A percentile compares a stretch with the other conserved stretches of the same genome.
These are phyloP conservation scores for Ctenopoma multispine DNA, from an alignment of 2,797 vertebrate species.

Conservation along the genomic window DNA sequence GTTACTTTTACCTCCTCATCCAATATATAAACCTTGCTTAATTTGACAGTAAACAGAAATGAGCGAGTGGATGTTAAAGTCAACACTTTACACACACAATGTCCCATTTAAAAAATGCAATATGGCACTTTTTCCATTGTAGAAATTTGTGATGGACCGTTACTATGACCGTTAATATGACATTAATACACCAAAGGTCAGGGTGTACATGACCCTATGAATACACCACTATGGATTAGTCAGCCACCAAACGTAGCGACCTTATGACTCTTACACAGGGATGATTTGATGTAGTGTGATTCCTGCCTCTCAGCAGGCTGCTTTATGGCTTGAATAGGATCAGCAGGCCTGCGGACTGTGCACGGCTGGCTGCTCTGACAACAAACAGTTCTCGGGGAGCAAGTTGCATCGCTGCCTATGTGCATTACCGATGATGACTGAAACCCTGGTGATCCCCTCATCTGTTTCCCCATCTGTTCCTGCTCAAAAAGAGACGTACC, in stretches of 20 bases:
- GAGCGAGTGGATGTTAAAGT: too few species aligned
- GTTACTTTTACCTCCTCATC: not conserved
- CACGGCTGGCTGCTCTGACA: conserved; percentile 18
- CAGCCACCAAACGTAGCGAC: conserved; percentile 1
- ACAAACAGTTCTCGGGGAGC: conserved; percentile 32
- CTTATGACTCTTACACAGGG: conserved; percentile 20
- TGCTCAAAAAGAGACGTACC: conserved; percentile 56
- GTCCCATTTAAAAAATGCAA: too few species aligned
- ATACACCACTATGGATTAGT: not conserved
- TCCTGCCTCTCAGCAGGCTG: not conserved
- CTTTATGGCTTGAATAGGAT: conserved; percentile 24
- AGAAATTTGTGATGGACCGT: too few species aligned
- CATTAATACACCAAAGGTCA: conserved; percentile 22
- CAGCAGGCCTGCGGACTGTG: conserved; percentile 14
- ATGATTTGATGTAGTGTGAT: conserved; percentile 23
- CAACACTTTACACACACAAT: too few species aligned
- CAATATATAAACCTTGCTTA: too few species aligned
- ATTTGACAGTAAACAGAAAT: too few species aligned
- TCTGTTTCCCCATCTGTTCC: conserved; percentile 76
- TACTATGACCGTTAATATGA: too few species aligned
- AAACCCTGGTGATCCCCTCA: conserved; percentile 63
- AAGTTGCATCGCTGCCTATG: conserved; percentile 39
- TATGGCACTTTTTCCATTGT: too few species aligned
- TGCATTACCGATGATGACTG: conserved; percentile 71
- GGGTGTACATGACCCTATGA: not conserved